Evolutionary conservation across 2,888 invertebrate genomes (phyloP), one percentile per base, ranked within the genome.

Genomic region (Stenchaetothrips biformis): DNA sequence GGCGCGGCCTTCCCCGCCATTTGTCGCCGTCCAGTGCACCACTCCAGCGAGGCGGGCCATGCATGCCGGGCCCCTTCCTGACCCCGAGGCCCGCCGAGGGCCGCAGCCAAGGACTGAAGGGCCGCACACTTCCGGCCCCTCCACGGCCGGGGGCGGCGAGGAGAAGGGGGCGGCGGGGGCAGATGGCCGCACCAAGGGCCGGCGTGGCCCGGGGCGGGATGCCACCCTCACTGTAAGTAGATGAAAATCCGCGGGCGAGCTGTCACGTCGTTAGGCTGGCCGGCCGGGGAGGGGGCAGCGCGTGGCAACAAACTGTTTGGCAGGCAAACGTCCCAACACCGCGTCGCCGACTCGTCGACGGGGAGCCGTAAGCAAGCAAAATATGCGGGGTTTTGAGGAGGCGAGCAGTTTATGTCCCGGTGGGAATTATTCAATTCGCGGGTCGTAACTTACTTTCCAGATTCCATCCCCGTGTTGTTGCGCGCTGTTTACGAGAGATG

Each of bases 21-120:
- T 74, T 74, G 67, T 74, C 67, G 67, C 67, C 25, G 67, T 74
- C 67, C 67, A 13, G 18, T 62, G 37, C 37, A 37, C 37, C 62
- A 7, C 67, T 21, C 67, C 21, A 11, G 53, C 8, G 53, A 4
- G 53, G 53, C 53, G 18, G 53, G 53, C 11, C 13, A 16, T 53
- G 53, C 53, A 53, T 11, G 59, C 13, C 18, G 59, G 59, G 37
- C 37, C 4, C 37, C 37, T 37, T 37, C 37, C 37, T 4, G 37
- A 37, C 37, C n/a, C n/a, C 1, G 37, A 37, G 37, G 37, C 2
- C 37, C 37, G 37, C 4, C 37, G n/a, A n/a, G n/a, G n/a, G 37
- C 37, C 37, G 37, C 4, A 1, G 37, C 37, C 37, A 37, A 37
- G 37, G 37, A 16, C 13, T 59, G 59, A 16, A 13, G 6, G 13